Base-by-base conservation (phyloP, 1,140 invertebrate species). In the Orius insidiosus region DNA sequence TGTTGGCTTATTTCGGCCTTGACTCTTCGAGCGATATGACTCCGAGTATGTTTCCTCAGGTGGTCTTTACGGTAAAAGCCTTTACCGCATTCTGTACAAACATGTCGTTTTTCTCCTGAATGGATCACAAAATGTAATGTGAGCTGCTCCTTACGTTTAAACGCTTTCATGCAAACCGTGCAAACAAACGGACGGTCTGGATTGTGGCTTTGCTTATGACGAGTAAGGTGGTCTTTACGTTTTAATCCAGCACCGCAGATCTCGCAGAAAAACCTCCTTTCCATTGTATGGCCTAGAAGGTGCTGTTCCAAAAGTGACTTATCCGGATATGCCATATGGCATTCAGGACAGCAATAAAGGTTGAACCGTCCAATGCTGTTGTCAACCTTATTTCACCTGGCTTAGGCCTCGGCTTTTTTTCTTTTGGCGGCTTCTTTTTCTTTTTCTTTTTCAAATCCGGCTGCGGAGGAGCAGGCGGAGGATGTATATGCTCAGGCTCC, bases 291-390 rank as follows among this genome's bases (percentile, higher is more conserved):
- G 8, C 82, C 81, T 11, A 84, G 67, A 9, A 86, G 61, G 62
- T 87, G 82, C 46, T 85, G 79, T 54, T 86, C 82, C 5, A 86
- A 61, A n/a, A 85, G 57, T 40, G 78, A 78, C 43, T 80, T 74
- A 55, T 86, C 81, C 0, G 82, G 80, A 59, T 85, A 85, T 11
- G 81, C 78, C 75, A 86, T 78, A 58, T 88, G 81, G 55, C 84
- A 86, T 56, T 85, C 82, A 1, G 83, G 82, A 59, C 83, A 86
- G 58, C 83, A 84, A 54, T 83, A 86, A 86, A 58, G 0, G 82
- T 84, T 11, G 80, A 83, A 1, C 84, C 83, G 54, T 86, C 83
- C 14, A 85, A 60, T 1, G 82, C 82, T 2, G 82, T 85, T 0
- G 80, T 83, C 11, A 87, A 60, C 16, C 81, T 68, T 53, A 85